Conservation (phyloP, 2,888 invertebrate species). For the Pyralis farinalis region DNA sequence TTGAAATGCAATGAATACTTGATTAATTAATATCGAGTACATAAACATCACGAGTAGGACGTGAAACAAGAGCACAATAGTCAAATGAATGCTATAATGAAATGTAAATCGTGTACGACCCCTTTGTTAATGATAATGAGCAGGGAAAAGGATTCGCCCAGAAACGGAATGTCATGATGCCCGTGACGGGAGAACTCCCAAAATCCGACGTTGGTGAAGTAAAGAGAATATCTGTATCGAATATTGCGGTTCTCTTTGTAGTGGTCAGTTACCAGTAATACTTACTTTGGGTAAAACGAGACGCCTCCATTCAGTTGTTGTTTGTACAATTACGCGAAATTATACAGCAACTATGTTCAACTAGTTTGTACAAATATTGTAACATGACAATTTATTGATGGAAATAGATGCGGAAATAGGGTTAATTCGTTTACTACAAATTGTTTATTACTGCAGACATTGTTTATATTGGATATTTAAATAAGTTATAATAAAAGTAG, state of each 20-base stretch:
- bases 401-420: background rate
- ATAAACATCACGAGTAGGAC: constrained; percentile 18
- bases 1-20: constrained; percentile 19
- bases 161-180: constrained; percentile 37
- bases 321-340: constrained; percentile 53
- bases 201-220: constrained; percentile 16
- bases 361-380: constrained; percentile 21
- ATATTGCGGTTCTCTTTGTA: constrained; percentile 33
- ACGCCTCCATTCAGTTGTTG: constrained; percentile 46
- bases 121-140: constrained; percentile 62
- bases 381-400: constrained; percentile 11
- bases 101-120: constrained; percentile 59
- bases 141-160: constrained; percentile 43
- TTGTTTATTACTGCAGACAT: background rate
- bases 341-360: constrained; percentile 38
- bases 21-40: constrained; percentile 24
- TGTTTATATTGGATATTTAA: background rate
- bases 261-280: constrained; percentile 33
- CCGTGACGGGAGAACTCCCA: constrained; percentile 27
- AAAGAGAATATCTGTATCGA: constrained; percentile 27
- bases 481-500: background rate
- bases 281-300: constrained; percentile 36
- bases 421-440: background rate
- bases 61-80: constrained; percentile 32
- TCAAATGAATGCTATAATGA: constrained; percentile 34